Evolutionary conservation across 2,888 invertebrate genomes (phyloP), one percentile per base, ranked within the genome.

Genomic region (Drosophila affinis): DNA sequence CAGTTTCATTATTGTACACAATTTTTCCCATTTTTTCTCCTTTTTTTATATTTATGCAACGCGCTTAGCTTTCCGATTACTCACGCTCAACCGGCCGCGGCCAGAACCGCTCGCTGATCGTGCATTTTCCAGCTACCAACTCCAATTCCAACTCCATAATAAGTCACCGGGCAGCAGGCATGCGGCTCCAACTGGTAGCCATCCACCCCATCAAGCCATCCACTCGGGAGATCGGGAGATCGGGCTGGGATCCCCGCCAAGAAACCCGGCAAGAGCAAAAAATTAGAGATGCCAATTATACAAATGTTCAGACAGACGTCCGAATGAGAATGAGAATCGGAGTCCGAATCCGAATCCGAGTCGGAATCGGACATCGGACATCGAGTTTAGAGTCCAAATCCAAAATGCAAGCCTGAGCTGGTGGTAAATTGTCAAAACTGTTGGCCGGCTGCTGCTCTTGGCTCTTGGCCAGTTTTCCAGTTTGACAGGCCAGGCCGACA

Each of bases 251-350:
- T 39, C n/a, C 39, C 39, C 39, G 39, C 17, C 21, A 46, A 39
- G 17, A n/a, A n/a, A 7, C 39, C 39, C 39, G n/a, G 39, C 17
- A 54, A 53, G 6, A 9, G 51, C 57, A 54, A 80, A 82, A 83
- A 85, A 87, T 86, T 87, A 87, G 85, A 86, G 83, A 81, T 87
- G 85, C 88, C 85, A 86, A 86, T 87, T 86, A 87, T 83, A 87
- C 86, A 87, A 86, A 86, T 86, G 85, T 79, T 76, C 83, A 83
- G 82, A 77, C 77, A 58, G 71, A 71, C 51, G 57, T 72, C 71
- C 71, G 56, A 62, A 44, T 55, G 46, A 57, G 62, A 62, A 18
- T 70, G 46, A 57, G 62, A 62, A 18, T 70, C 21, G 52, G 59
- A 59, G 46, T 55, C 47, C 29, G 45, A 59, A 34, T 51, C 34